These are phyloP conservation scores for Hemicentrotus pulcherrimus DNA, from an alignment of 35 echinoderm and acorn worm genomes.

Conservation along the genomic window DNA sequence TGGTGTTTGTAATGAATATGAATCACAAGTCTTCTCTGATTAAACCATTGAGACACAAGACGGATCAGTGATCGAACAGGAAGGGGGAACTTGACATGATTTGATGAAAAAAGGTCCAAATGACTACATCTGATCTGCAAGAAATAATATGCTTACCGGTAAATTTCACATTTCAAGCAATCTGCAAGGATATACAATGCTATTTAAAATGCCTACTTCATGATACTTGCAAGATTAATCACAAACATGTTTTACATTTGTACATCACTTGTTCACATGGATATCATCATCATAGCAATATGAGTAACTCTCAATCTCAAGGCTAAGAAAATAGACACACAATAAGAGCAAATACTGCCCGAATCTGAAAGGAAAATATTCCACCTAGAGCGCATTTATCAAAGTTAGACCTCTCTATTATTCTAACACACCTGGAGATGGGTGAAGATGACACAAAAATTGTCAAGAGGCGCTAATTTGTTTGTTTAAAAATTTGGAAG, in stretches of 20 bases:
- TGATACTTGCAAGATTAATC: neutral
- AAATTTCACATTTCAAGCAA: neutral
- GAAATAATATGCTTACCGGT: neutral
- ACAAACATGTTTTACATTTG: neutral
- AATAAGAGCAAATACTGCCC: neutral
- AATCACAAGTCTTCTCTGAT: neutral
- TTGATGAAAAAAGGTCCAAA: neutral
- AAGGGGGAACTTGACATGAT: too few species aligned
- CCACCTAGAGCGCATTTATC: neutral
- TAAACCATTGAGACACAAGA: too few species aligned
- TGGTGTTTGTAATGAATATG: neutral
- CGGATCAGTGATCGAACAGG: too few species aligned
- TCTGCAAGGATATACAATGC: neutral
- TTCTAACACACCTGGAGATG: neutral
- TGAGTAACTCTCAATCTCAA: neutral
- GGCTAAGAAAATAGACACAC: neutral
- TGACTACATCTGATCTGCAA: neutral
- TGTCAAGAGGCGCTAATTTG: neutral
- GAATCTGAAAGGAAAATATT: constrained; percentile 7
- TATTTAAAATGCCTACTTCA: neutral
- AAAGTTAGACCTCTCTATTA: neutral
- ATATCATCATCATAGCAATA: neutral
- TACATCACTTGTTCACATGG: neutral
- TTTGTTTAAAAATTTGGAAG: neutral
- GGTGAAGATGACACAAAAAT: neutral